Percentiles rank a stretch among this genome's conserved stretches.
Conservation (phyloP, 2,113 vertebrate species). For the Actinemys pallida region DNA sequence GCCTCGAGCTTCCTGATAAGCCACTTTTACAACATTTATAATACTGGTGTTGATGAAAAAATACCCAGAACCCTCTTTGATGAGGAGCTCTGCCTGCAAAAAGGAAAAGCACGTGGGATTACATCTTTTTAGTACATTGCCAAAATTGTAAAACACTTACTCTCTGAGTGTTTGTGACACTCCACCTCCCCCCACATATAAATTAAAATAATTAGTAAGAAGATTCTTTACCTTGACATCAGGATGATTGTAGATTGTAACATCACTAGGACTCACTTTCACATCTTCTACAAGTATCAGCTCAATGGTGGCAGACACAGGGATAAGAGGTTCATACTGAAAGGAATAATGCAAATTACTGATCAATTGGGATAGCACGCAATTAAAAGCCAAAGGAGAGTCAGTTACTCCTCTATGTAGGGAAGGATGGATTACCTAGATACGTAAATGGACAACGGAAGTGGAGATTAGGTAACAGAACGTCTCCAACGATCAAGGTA, state of each 20-base stretch:
- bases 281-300: conserved; percentile 95
- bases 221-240: conserved; percentile 81
- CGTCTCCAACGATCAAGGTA: background rate
- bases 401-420: accelerated
- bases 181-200: background rate
- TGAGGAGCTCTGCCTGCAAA: conserved; percentile 84
- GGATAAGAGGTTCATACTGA: conserved; percentile 83
- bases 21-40: conserved; percentile 79
- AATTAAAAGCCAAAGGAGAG: background rate
- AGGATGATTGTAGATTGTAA: conserved; percentile 94
- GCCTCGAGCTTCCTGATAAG: conserved; percentile 83
- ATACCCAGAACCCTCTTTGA: conserved; percentile 93
- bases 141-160: background rate
- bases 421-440: background rate
- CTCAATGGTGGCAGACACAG: conserved; percentile 88
- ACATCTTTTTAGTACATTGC: background rate
- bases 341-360: background rate
- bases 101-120: background rate
- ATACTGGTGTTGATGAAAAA: conserved; percentile 92
- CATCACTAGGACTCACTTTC: conserved; percentile 81
- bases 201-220: background rate
- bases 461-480: background rate
- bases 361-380: background rate
- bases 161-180: accelerated
- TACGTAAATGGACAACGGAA: background rate